A percentile compares a stretch with the other conserved stretches of the same genome.
phyloP scores from a whole-genome alignment of 2,113 vertebrate species.

The Phrynosoma blainvillii region DNA sequence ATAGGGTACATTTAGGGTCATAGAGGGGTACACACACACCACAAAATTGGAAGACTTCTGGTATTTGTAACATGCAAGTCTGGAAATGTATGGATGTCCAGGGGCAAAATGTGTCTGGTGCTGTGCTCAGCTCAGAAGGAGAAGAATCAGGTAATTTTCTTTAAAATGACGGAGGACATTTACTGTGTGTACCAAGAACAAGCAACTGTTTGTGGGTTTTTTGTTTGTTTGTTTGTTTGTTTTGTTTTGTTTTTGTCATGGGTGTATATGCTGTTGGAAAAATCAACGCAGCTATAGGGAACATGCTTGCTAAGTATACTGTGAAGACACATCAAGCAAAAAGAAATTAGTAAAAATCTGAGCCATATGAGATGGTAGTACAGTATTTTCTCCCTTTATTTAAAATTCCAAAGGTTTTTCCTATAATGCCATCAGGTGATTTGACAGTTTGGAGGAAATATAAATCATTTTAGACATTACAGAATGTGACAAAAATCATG shows the following conservation, averaged over 20 bases:
- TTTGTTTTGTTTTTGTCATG: background rate
- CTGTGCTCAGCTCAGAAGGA: too few species aligned
- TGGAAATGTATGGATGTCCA: too few species aligned
- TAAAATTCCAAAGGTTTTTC: background rate
- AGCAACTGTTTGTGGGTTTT: background rate
- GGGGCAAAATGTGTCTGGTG: too few species aligned
- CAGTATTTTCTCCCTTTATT: background rate
- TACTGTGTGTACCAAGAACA: background rate
- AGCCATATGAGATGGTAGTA: background rate
- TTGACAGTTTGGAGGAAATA: constrained; percentile 1
- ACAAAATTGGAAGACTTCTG: too few species aligned
- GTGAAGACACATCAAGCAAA: background rate
- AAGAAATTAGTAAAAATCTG: background rate
- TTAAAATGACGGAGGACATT: too few species aligned
- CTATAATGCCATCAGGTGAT: background rate
- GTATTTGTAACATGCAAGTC: too few species aligned
- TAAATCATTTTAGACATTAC: constrained; percentile 23
- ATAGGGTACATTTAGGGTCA: too few species aligned
- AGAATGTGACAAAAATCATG: constrained; percentile 4
- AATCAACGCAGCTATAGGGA: background rate
- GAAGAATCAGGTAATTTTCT: too few species aligned
- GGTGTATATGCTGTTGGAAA: background rate
- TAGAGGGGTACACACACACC: too few species aligned
- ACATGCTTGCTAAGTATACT: background rate
- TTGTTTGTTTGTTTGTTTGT: too few species aligned